These are phyloP conservation scores for Cantharis rustica DNA, from an alignment of 2,888 invertebrate genomes.

Conservation along the genomic window DNA sequence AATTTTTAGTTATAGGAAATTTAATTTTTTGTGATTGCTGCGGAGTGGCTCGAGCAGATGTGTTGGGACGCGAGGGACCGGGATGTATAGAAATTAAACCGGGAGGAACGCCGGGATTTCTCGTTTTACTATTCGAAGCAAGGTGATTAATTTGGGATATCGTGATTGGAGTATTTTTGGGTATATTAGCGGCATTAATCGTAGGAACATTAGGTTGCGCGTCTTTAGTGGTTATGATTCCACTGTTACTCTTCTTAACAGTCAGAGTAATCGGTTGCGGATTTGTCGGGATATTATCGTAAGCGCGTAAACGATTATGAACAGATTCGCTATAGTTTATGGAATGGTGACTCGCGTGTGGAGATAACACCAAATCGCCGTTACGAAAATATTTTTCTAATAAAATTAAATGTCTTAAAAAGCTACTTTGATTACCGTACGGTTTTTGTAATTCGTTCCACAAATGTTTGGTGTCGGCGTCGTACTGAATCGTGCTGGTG, in stretches of 20 bases:
- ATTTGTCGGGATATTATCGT: slow-evolving; percentile 64
- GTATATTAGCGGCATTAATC: slow-evolving; percentile 49
- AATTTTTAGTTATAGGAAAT: slow-evolving; percentile 65
- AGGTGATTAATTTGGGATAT: slow-evolving; percentile 50
- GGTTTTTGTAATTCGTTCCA: slow-evolving; percentile 86
- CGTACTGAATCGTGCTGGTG: slow-evolving; percentile 78
- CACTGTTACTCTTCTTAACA: slow-evolving; percentile 42
- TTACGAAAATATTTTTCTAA: slow-evolving; percentile 82
- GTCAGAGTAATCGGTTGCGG: not conserved
- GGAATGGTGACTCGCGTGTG: slow-evolving; percentile 75
- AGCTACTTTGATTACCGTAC: slow-evolving; percentile 86
- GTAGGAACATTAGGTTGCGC: slow-evolving; percentile 33
- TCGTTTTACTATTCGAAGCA: slow-evolving; percentile 30
- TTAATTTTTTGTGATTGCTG: slow-evolving; percentile 54
- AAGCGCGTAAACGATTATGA: slow-evolving; percentile 76
- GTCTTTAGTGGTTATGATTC: slow-evolving; percentile 39
- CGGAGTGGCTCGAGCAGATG: slow-evolving; percentile 44
- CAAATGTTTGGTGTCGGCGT: slow-evolving; percentile 76
- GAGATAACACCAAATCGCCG: slow-evolving; percentile 76
- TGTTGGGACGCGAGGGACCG: slow-evolving; percentile 45
- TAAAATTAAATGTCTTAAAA: slow-evolving; percentile 78
- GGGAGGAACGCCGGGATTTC: slow-evolving; percentile 44
- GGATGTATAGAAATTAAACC: slow-evolving; percentile 53
- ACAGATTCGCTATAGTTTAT: slow-evolving; percentile 80
- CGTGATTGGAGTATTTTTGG: slow-evolving; percentile 51